A percentile compares a stretch with the other conserved stretches of the same genome.
phyloP scores from a whole-genome alignment of 2,113 vertebrate species.

The Xiphorhynchus elegans region DNA sequence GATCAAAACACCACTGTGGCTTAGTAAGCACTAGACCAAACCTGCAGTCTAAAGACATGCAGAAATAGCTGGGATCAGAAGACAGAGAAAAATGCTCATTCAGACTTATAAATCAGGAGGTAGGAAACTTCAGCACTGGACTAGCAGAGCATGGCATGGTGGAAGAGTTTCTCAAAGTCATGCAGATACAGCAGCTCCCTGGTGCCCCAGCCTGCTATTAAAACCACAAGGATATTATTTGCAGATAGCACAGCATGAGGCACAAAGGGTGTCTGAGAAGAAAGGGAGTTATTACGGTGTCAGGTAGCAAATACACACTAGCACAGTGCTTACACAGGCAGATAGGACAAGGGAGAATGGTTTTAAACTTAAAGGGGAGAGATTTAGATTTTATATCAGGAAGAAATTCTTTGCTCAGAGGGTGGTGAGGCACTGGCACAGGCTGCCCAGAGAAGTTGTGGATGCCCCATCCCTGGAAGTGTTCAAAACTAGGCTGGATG shows the following conservation, averaged over 20 bases:
- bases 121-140: neutral
- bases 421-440: neutral
- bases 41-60: neutral
- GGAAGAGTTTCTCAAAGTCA: neutral
- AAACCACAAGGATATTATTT: neutral
- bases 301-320: neutral
- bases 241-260: rapidly evolving
- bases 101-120: neutral
- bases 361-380: neutral
- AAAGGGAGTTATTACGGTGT: neutral
- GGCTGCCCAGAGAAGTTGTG: neutral
- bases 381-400: neutral
- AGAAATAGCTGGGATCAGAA: neutral
- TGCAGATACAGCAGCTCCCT: neutral
- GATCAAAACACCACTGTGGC: neutral
- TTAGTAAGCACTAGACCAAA: neutral
- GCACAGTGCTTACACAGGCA: neutral
- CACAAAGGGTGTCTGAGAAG: neutral
- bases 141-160: neutral
- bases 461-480: neutral
- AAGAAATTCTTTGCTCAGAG: neutral
- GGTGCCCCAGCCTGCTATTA: neutral
- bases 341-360: rapidly evolving
- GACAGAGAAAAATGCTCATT: neutral
- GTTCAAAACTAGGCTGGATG: neutral